Conservation (phyloP, 2,888 invertebrate genomes). For the Meandrusa payeni region DNA sequence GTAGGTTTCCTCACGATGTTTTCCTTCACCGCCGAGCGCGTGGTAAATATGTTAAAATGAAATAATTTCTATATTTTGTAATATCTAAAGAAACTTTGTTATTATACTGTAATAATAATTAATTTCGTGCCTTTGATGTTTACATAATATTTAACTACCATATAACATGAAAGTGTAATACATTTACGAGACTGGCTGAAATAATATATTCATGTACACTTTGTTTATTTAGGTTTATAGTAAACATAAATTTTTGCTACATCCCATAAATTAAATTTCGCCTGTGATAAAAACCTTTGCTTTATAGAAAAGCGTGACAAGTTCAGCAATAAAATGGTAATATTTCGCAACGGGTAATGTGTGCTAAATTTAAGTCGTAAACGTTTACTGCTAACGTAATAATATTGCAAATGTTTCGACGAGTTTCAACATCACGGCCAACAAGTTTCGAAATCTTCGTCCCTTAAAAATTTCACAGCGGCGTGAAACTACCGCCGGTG, state of each 20-base stretch:
- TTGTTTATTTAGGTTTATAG: conserved; percentile 17
- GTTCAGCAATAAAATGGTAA: conserved; percentile 20
- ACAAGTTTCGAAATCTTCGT: conserved; percentile 19
- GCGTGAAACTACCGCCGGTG: conserved; percentile 37
- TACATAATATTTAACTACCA: not conserved
- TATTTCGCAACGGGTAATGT: conserved; percentile 20
- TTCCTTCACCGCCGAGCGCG: no score
- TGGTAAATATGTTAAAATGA: no score
- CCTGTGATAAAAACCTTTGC: conserved; percentile 8
- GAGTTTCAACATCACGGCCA: conserved; percentile 9
- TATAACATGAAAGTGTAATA: conserved; percentile 9
- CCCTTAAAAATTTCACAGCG: conserved; percentile 41
- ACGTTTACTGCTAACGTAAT: conserved; percentile 19
- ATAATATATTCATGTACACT: conserved; percentile 2
- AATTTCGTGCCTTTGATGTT: conserved; percentile 2
- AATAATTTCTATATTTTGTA: no score
- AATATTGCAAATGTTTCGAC: conserved; percentile 16
- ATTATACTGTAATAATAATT: not conserved
- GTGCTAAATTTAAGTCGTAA: conserved; percentile 23
- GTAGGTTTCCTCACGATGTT: no score
- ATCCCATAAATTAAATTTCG: conserved; percentile 16
- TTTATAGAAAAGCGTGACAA: conserved; percentile 20
- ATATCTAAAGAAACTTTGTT: no score
- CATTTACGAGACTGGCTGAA: conserved; percentile 2
- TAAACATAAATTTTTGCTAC: conserved; percentile 16